Evolutionary conservation across 2,888 invertebrate genomes (phyloP), one percentile per base, ranked within the genome.

Genomic region (Standfussiana lucernea): DNA sequence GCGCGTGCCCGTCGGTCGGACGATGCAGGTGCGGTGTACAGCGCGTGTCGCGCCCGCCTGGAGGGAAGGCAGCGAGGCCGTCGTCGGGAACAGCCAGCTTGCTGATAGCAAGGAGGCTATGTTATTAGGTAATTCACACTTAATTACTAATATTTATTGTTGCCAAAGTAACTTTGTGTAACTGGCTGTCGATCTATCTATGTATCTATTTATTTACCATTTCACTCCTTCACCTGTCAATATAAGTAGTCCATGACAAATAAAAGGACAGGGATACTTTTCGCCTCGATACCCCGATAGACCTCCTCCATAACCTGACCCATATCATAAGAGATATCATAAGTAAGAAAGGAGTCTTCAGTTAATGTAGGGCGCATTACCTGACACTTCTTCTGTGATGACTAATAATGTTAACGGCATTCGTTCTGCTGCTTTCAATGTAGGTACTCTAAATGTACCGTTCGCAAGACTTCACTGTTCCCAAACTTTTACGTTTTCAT

Each of bases 51-150:
- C 96, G 0, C 96, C 96, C 0, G 94, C 96, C 0, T 96, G 96
- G 96, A 88, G 96, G 67, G 96, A 96, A 89, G 96, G 96, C 80
- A 96, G 96, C 83, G 96, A 96, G 71, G 96, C 96, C 2, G 96
- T 96, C 0, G 94, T 96, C 0, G 96, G 96, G 10, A 96, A 95
- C 88, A 95, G 93, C 81, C 95, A 95, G 80, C 91, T 96, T 1
- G 95, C 96, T 68, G 96, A 96, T 78, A 96, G 96, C 88, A 96
- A 96, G 83, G 96, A 96, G 82, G 96, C 96, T 73, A 96, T 96
- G 96, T 85, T 96, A 76, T 91, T 96, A 86, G 96, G 96, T 96
- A 80, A 83, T 72, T 64, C 15, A 40, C 10, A 35, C 4, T 35
- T 32, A 1, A 32, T 35, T 61, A 59, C 1, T 59, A 8, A 59